Percentiles rank a stretch among this genome's conserved stretches.
phyloP scores from a whole-genome alignment of 2,113 vertebrate genomes.

The Entelurus aequoreus region DNA sequence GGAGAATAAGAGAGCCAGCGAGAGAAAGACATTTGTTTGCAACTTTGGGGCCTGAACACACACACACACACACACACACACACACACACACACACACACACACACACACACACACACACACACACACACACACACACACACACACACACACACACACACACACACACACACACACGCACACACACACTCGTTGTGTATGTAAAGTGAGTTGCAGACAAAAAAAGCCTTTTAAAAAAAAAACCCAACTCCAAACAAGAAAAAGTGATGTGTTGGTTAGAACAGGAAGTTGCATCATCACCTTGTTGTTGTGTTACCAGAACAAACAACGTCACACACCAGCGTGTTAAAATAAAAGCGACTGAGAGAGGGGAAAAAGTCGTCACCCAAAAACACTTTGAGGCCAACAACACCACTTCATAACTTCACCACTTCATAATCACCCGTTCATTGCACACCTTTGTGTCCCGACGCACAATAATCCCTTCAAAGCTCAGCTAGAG shows the following conservation, averaged over 20 bases:
- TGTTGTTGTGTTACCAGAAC: too few relatives aligned
- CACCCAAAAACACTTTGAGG: conserved; percentile 79
- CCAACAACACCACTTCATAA: conserved; percentile 98
- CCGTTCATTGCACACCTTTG: conserved; percentile 96
- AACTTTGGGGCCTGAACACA: conserved; percentile 15
- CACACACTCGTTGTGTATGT: background rate
- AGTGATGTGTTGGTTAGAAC: conserved; percentile 37
- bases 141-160: conserved; percentile 14
- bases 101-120: conserved; percentile 9
- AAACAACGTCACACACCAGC: too few relatives aligned
- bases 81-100: conserved; percentile 11
- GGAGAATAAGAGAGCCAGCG: conserved; percentile 47
- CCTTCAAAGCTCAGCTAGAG: conserved; percentile 82
- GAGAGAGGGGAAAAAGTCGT: conserved; percentile 62
- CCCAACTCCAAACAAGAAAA: too few relatives aligned
- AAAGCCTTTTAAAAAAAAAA: background rate
- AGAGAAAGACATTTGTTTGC: conserved; percentile 34
- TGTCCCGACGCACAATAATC: conserved; percentile 74
- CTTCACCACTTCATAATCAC: conserved; percentile 93
- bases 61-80: conserved; percentile 9
- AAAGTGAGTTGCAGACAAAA: background rate
- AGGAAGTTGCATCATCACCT: conserved; percentile 73
- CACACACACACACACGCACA: conserved; percentile 8
- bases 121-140: conserved; percentile 7
- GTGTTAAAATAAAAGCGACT: conserved; percentile 10